Base-by-base conservation (phyloP, 1,140 invertebrate species). In the Drosophila mojavensis region DNA sequence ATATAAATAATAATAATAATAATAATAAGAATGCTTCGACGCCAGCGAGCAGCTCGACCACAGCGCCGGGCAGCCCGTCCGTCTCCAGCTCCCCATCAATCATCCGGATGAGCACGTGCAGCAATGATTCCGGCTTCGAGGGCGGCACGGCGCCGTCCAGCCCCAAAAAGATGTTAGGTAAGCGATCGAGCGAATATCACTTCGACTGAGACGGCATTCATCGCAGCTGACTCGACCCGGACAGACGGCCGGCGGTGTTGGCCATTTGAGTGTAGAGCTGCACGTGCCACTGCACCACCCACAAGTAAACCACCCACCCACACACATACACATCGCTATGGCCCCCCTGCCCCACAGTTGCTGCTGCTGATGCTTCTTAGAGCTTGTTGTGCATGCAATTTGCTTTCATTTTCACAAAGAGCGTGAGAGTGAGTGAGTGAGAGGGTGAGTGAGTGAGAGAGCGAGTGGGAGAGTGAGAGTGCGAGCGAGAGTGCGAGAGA, bases 141-240 rank as follows among this genome's bases (percentile, higher is more conserved):
- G 92, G 92, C 66, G 92, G 91, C 70, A 92, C 92, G 1, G 91
- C 91, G 47, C 91, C 92, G 9, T 85, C 91, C 70, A 92, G 90
- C 79, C 92, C 92, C 71, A 92, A 92, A 61, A 92, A 92, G 88
- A 92, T 92, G 90, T 56, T 92, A 75, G 92, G 92, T 92, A 90
- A 92, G 91, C 81, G 17, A 33, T 5, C 30, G 9, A 11, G 20
- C 20, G 5, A 41, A 51, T 41, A 51, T 28, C 33, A 47, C 20
- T 24, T 24, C 20, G 10, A 53, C 3, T 55, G 39, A 43, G 58
- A 59, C 33, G 17, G 54, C 48, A 50, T 50, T 28, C 48, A 50
- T 45, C 11, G 20, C 20, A 20, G 47, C 43, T 45, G 43, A 17
- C 13, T 10, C 24, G n/a, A n/a, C 11, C 17, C 20, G 47, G 47